phyloP scores from a whole-genome alignment of 1,140 invertebrate genomes.

The Drosophila nannoptera region DNA sequence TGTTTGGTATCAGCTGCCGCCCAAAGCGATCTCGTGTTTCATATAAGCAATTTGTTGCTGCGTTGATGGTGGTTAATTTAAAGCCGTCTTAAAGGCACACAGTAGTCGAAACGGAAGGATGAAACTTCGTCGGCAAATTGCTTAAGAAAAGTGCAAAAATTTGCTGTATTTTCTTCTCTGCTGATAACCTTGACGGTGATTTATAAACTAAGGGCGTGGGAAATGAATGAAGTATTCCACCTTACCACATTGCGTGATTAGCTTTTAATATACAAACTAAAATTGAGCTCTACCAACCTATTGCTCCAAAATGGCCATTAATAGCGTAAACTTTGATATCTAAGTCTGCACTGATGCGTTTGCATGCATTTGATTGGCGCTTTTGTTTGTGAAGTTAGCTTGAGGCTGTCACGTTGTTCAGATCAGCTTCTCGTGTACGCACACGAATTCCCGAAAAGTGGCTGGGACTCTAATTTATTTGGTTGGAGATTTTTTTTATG shows the following conservation, averaged over 20 bases:
- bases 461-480: constrained; percentile 40
- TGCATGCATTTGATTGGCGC: constrained; percentile 58
- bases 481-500: constrained; percentile 27
- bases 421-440: constrained; percentile 27
- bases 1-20: constrained; percentile 23
- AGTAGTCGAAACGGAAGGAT: constrained; percentile 28
- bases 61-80: constrained; percentile 57
- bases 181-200: constrained; percentile 52
- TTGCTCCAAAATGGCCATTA: constrained; percentile 51
- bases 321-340: constrained; percentile 54
- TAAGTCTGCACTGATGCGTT: constrained; percentile 46
- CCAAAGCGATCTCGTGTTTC: constrained; percentile 67
- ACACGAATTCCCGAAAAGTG: constrained; percentile 16
- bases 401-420: constrained; percentile 65
- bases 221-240: constrained; percentile 35
- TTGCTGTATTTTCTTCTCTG: constrained; percentile 7
- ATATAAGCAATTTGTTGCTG: constrained; percentile 52
- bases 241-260: constrained; percentile 49
- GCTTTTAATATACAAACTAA: constrained; percentile 17
- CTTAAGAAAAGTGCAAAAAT: constrained; percentile 21
- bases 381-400: constrained; percentile 37
- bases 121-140: not conserved
- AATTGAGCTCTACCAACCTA: constrained; percentile 35
- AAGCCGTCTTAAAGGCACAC: constrained; percentile 36
- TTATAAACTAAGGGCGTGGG: constrained; percentile 58